Evolutionary conservation across 2,797 vertebrate genomes (phyloP).

Genomic region (Mus spretus): DNA sequence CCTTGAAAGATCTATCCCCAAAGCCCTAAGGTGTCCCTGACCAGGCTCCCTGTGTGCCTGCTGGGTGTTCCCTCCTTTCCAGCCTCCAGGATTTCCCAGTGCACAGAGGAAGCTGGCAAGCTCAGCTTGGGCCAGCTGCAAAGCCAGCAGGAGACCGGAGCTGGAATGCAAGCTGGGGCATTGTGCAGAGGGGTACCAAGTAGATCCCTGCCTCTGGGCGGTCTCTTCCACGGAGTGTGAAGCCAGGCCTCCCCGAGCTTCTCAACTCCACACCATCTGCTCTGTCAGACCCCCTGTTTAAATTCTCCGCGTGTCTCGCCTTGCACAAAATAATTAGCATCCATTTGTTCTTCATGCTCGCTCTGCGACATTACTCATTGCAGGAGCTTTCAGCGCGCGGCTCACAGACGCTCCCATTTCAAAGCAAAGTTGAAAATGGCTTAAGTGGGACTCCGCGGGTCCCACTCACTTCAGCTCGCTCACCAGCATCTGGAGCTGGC

Average conservation of each 20-base stretch:
- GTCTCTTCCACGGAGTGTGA: not conserved
- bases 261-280: conserved; percentile 65
- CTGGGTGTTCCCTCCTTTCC: not conserved
- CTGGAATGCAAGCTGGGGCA: not conserved
- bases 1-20: not conserved
- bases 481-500: conserved; percentile 38
- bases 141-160: not conserved
- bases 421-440: conserved; percentile 62
- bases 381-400: not conserved
- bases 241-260: not conserved
- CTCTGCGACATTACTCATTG: conserved; percentile 41
- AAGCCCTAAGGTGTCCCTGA: not conserved
- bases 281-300: conserved; percentile 34
- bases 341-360: conserved; percentile 60
- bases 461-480: conserved; percentile 11
- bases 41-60: not conserved
- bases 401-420: conserved; percentile 71
- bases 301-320: conserved; percentile 60
- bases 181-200: not conserved
- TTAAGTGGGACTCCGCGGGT: conserved; percentile 44
- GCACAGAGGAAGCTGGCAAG: not conserved
- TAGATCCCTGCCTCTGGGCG: not conserved
- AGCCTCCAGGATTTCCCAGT: not conserved
- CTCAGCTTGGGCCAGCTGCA: not conserved
- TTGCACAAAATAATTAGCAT: conserved; percentile 77